These are phyloP conservation scores for Nyleta sp. DNA, from an alignment of 2,888 invertebrate genomes.

Conservation along the genomic window DNA sequence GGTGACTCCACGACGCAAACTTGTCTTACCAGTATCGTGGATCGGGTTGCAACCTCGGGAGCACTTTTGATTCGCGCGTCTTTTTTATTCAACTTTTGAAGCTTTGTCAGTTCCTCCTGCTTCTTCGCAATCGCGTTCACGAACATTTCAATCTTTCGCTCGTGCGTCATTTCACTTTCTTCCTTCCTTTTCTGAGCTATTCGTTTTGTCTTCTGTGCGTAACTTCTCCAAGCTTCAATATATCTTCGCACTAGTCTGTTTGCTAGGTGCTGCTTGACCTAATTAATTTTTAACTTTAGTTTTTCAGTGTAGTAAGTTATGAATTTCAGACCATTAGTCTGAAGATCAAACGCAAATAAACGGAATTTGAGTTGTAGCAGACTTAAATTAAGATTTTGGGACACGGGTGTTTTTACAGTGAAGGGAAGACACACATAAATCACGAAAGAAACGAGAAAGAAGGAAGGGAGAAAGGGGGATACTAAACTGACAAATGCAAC, in stretches of 20 bases:
- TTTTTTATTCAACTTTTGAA: slow-evolving; percentile 29
- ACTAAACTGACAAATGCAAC: no score
- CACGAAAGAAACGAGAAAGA: no score
- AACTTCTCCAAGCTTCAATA: slow-evolving; percentile 72
- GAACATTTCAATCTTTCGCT: slow-evolving; percentile 76
- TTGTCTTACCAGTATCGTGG: slow-evolving; percentile 22
- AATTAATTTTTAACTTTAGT: no score
- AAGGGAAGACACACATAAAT: no score
- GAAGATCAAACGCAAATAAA: no score
- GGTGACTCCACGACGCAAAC: slow-evolving; percentile 69
- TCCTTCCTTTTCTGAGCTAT: slow-evolving; percentile 57
- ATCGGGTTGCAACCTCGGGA: slow-evolving; percentile 25
- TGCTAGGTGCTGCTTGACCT: slow-evolving; percentile 67
- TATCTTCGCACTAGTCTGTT: slow-evolving; percentile 67
- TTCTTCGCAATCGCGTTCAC: slow-evolving; percentile 75
- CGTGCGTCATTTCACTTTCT: slow-evolving; percentile 70
- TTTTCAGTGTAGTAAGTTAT: no score
- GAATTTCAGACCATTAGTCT: no score
- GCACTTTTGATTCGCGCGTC: slow-evolving; percentile 37
- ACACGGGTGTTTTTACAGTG: no score
- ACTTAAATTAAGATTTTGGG: no score
- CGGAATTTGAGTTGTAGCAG: no score
- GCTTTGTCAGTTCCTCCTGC: slow-evolving; percentile 70
- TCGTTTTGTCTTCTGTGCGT: slow-evolving; percentile 52
- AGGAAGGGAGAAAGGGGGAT: no score